phyloP scores from a whole-genome alignment of 2,888 invertebrate genomes.

The Chloroclystis v-ata region DNA sequence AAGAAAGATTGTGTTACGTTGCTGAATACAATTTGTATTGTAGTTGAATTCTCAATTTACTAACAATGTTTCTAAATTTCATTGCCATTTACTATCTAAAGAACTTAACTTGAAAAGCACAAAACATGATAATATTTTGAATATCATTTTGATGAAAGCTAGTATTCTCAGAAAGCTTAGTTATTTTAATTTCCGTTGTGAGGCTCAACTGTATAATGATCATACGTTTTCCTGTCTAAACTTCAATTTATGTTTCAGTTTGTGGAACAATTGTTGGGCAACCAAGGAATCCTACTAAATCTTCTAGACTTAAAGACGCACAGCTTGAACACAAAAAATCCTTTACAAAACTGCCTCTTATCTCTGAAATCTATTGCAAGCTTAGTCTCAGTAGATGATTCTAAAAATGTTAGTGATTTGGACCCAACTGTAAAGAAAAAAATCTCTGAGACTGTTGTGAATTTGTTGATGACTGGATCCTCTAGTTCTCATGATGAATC shows the following conservation, averaged over 20 bases:
- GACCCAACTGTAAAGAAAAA: conserved; percentile 48
- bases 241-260: conserved; percentile 41
- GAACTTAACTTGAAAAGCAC: too few species aligned
- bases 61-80: too few species aligned
- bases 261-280: conserved; percentile 55
- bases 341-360: conserved; percentile 52
- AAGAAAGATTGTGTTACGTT: too few species aligned
- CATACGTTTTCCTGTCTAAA: background rate
- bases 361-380: conserved; percentile 56
- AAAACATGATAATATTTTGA: background rate
- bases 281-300: conserved; percentile 52
- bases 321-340: conserved; percentile 38
- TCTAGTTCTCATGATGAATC: conserved; percentile 60
- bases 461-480: conserved; percentile 55
- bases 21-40: too few species aligned
- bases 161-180: too few species aligned
- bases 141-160: too few species aligned
- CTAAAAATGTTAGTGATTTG: conserved; percentile 30
- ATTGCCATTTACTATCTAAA: too few species aligned
- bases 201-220: background rate
- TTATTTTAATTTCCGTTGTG: too few species aligned
- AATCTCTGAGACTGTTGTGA: conserved; percentile 57
- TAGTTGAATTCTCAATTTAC: too few species aligned
- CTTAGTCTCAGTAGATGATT: conserved; percentile 48
- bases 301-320: conserved; percentile 45